Evolutionary conservation across 1,140 invertebrate genomes (phyloP), one percentile per base, ranked within the genome.

Genomic region (Achatina immaculata): DNA sequence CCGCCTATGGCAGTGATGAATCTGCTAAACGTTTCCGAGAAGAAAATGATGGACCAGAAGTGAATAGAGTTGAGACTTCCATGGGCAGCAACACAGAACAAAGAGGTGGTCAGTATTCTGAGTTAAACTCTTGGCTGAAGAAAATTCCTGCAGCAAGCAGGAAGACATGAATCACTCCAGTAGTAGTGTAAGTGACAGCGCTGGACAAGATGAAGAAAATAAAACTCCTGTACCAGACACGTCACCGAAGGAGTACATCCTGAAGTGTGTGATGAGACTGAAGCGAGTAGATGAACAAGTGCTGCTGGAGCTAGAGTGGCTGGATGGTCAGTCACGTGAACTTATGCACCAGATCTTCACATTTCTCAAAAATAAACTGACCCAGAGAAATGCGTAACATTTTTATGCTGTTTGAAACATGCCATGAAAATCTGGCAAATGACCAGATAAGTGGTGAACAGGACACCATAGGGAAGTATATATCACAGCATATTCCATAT

Each of bases 301-400:
- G 19, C 34, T 58, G 0, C 34, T 86, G 14, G 83, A 85, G 40
- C 72, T 88, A 81, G 83, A 81, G 16, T 83, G 83, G 78, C 42
- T 85, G 34, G 81, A 83, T 43, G 85, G 85, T 42, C 43, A 78
- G n/a, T 81, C 82, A 7, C 78, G 75, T 31, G 86, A 88, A 62
- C 74, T 83, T 31, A 81, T 85, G 83, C 83, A 86, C 72, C 86
- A 88, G 68, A 77, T 88, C 3, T 75, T 86, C 36, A 86, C 86
- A 34, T 86, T 82, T 80, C 80, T 86, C 42, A 86, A 85, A 78
- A 88, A 88, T 62, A 85, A 85, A 84, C 55, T 86, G 55, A 79
- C 78, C 19, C 58, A 21, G 28, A 62, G 58, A 1, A 34, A n/a
- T n/a, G n/a, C n/a, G n/a, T n/a, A n/a, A n/a, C n/a, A n/a, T n/a